Evolutionary conservation across 2,797 vertebrate genomes (phyloP).

Genomic region (Chromobotia macracanthus): DNA sequence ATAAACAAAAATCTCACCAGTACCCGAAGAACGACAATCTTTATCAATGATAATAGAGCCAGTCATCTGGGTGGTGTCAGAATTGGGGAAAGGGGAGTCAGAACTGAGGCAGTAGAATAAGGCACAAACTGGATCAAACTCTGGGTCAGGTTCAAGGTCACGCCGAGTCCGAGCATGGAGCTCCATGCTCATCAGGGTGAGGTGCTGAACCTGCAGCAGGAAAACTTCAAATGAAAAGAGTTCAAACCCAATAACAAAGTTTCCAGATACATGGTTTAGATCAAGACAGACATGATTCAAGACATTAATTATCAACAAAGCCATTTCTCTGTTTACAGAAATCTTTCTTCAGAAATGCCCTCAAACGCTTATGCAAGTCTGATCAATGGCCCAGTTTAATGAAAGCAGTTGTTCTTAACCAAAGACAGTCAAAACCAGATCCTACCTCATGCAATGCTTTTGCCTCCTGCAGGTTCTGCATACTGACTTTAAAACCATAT

Average conservation of each 20-base stretch:
- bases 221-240: not conserved
- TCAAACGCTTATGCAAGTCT: not conserved
- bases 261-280: not conserved
- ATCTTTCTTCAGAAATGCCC: not conserved
- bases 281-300: not conserved
- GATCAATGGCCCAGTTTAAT: not conserved
- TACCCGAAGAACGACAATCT: slow-evolving; percentile 72
- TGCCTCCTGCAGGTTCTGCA: slow-evolving; percentile 95
- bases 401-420: not conserved
- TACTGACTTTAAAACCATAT: slow-evolving; percentile 95
- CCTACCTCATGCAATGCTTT: slow-evolving; percentile 97
- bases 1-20: slow-evolving; percentile 72
- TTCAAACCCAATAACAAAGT: not conserved
- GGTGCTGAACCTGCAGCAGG: slow-evolving; percentile 86
- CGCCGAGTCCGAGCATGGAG: slow-evolving; percentile 91
- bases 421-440: not conserved
- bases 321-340: not conserved
- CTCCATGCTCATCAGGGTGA: slow-evolving; percentile 94
- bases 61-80: slow-evolving; percentile 78
- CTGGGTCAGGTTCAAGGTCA: slow-evolving; percentile 94
- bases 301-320: too few relatives aligned
- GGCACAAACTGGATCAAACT: slow-evolving; percentile 98
- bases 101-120: slow-evolving; percentile 95
- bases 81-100: slow-evolving; percentile 80
- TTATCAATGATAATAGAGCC: slow-evolving; percentile 90